Base-by-base conservation (phyloP, 2,797 vertebrate genomes). In the Crypturellus tataupa region DNA sequence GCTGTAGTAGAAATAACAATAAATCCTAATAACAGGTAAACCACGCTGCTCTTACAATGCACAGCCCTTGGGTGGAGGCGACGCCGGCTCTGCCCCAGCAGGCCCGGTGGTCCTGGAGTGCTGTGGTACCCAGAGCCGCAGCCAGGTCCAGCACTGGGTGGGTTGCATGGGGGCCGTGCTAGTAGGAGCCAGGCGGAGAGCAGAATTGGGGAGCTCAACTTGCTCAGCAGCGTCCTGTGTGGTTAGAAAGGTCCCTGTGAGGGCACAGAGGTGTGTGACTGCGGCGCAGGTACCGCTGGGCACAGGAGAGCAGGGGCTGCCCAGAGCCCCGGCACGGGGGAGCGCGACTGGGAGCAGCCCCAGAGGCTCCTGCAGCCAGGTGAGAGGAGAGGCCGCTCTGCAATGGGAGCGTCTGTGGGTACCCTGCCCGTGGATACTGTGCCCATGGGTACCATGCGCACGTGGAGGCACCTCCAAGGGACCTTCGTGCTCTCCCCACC, bases 21-120 rank as follows among this genome's bases (percentile, higher is more conserved):
- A 92, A 94, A 93, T 92, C 83, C 55, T 58, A 29, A 62, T 68
- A 84, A 90, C 59, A 83, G 80, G 18, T 77, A 77, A 81, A 65
- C 25, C 73, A 4, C 2, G 80, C 35, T 55, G 91, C 56, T 55
- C 86, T 58, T 85, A 62, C 76, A 93, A 85, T 20, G 75, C 77
- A 40, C 0, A 0, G 87, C 91, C 78, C 56, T 91, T 87, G 91
- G 91, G 91, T 40, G 4, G 83, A 49, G 89, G 70, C 70, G 80
- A 5, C 0, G 13, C 24, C 18, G 27, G 84, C 83, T 44, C 85
- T 12, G 7, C 71, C 35, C 63, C 14, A 76, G 85, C 73, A 47
- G 14, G 65, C 72, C 8, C 46, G 40, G 83, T 37, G 44, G 62
- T 8, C 12, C 51, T 4, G 12, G 27, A 33, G 25, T 46, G 58